Evolutionary conservation across 2,113 vertebrate genomes (phyloP), one percentile per base, ranked within the genome.

Genomic region (Phaethon lepturus): DNA sequence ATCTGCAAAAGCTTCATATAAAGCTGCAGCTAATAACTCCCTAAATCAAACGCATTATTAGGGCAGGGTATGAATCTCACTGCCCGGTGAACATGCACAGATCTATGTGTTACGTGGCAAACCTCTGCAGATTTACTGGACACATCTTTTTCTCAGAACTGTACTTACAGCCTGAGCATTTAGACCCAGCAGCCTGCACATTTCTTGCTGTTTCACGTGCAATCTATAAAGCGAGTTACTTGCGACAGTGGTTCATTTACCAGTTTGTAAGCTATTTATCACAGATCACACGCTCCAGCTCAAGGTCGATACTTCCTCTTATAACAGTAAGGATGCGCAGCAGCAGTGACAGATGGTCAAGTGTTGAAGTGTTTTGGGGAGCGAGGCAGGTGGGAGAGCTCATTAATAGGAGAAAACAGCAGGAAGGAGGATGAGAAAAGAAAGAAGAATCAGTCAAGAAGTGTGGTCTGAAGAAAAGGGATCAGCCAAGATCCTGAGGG

Each of bases 351-450:
- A 95, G 96, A 96, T 90, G 90, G 96, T 52, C 77, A 64, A 88
- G 69, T 6, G 64, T 68, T 85, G 52, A 75, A 94, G 80, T 49
- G 95, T 89, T 89, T 59, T 87, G 87, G 60, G 76, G 80, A 95
- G 76, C 12, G 7, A 97, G 62, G 94, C 93, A 94, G 96, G 95
- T 94, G 93, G 87, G 81, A 95, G 35, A 85, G 77, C 87, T 96
- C 90, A 72, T 94, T 96, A 94, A 96, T 29, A 96, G 62, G 40
- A 75, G 87, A 91, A 90, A 96, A 72, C 81, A 96, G 95, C 95
- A 88, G 88, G 87, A 75, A 59, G 29, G 47, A 74, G 40, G 26
- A 86, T 66, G 62, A 73, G 82, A 52, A 55, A 60, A 88, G 24
- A 86, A 76, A 44, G 52, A 82, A 11, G 77, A 87, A 77, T 83